These are phyloP conservation scores for Pangasius djambal DNA, from an alignment of 2,797 vertebrate genomes.

Conservation along the genomic window DNA sequence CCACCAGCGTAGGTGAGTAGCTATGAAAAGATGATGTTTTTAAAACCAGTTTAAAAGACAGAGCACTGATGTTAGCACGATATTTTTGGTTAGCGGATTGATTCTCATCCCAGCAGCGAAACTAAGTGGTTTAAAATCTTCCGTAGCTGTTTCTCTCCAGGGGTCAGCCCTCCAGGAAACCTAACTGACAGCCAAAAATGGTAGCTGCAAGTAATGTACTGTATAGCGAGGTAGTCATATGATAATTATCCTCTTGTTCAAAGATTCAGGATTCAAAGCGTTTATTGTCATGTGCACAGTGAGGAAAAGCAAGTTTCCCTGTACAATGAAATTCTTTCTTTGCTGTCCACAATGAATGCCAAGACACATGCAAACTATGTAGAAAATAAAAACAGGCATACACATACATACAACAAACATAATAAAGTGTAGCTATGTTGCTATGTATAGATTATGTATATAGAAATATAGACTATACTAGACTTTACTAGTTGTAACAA, in stretches of 20 bases:
- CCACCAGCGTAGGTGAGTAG: slow-evolving; percentile 79
- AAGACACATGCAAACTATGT: too few relatives aligned
- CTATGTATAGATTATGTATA: too few relatives aligned
- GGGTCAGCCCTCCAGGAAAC: background rate
- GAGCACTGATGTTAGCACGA: background rate
- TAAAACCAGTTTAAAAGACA: background rate
- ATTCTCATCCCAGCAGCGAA: background rate
- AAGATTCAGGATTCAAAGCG: too few relatives aligned
- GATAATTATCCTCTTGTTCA: background rate
- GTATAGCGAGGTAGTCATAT: background rate
- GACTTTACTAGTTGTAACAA: background rate
- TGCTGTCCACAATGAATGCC: too few relatives aligned
- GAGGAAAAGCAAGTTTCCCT: too few relatives aligned
- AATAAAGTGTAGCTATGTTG: too few relatives aligned
- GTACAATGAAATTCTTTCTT: too few relatives aligned
- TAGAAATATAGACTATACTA: too few relatives aligned
- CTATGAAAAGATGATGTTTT: background rate
- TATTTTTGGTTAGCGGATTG: background rate
- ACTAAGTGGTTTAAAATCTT: background rate
- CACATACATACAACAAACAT: too few relatives aligned
- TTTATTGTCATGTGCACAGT: too few relatives aligned
- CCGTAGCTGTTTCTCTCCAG: background rate
- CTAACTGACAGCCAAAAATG: background rate
- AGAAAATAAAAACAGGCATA: too few relatives aligned
- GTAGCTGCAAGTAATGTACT: background rate